These are phyloP conservation scores for Zaprionus africanus DNA, from an alignment of 1,140 invertebrate species.

Conservation along the genomic window DNA sequence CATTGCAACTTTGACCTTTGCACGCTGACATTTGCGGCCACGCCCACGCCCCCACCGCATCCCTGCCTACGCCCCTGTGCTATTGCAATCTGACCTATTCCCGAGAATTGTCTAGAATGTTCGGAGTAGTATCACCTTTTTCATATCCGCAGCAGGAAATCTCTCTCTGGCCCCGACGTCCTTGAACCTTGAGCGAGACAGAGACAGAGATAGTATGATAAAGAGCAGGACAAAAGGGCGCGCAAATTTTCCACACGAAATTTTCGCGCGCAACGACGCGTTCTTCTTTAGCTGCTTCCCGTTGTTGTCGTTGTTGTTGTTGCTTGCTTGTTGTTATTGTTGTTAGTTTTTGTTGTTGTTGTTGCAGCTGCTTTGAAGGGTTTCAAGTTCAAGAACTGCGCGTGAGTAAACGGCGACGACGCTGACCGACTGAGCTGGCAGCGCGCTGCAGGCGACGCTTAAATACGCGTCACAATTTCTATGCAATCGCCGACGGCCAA, in stretches of 20 bases:
- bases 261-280: not conserved
- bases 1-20: conserved; percentile 67
- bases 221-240: not conserved
- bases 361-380: conserved; percentile 9
- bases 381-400: conserved; percentile 68
- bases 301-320: conserved; percentile 2
- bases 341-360: conserved; percentile 15
- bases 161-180: not conserved
- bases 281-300: not conserved
- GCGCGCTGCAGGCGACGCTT: conserved; percentile 63
- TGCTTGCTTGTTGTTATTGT: not conserved
- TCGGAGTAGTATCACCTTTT: conserved; percentile 35
- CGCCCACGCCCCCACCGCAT: not conserved
- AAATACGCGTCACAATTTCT: conserved; percentile 55
- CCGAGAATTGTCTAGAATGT: not conserved
- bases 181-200: not conserved
- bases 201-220: not conserved
- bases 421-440: conserved; percentile 74
- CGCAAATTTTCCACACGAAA: not conserved
- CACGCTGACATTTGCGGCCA: conserved; percentile 29
- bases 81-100: conserved; percentile 1
- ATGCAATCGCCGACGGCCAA: not conserved
- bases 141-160: conserved; percentile 35
- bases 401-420: conserved; percentile 42
- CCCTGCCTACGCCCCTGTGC: not conserved